These are phyloP conservation scores for Tetanocera ferruginea DNA, from an alignment of 2,888 invertebrate genomes.

Conservation along the genomic window DNA sequence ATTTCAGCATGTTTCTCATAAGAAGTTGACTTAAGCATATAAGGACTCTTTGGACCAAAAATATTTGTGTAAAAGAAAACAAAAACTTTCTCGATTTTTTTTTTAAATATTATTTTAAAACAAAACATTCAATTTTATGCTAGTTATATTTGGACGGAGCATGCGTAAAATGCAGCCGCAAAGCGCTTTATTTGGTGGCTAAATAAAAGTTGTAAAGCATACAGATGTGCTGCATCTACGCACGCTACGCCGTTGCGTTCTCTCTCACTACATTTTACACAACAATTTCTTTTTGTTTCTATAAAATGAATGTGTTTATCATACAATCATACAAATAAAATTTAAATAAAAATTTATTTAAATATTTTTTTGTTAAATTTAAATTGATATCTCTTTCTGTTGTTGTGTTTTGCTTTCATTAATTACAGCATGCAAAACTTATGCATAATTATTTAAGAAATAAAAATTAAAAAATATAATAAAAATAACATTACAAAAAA, in stretches of 20 bases:
- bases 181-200: too few relatives aligned
- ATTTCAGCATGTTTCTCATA: too few relatives aligned
- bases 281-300: background rate
- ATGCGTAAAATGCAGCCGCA: too few relatives aligned
- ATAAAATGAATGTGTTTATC: conserved; percentile 21
- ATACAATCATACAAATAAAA: conserved; percentile 29
- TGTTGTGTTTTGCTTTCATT: conserved; percentile 16
- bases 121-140: too few relatives aligned
- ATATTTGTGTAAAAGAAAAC: too few relatives aligned
- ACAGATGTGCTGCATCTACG: too few relatives aligned
- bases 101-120: too few relatives aligned
- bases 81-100: too few relatives aligned
- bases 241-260: background rate
- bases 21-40: too few relatives aligned
- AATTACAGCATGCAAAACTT: conserved; percentile 28
- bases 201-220: too few relatives aligned
- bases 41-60: too few relatives aligned
- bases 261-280: background rate
- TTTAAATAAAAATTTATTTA: conserved; percentile 27
- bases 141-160: too few relatives aligned
- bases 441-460: conserved; percentile 20
- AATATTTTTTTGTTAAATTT: conserved; percentile 22
- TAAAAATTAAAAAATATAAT: conserved; percentile 1
- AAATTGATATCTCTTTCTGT: conserved; percentile 21
- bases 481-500: background rate